Conservation (phyloP, 2,888 invertebrate genomes). For the Drosophila neotestacea region DNA sequence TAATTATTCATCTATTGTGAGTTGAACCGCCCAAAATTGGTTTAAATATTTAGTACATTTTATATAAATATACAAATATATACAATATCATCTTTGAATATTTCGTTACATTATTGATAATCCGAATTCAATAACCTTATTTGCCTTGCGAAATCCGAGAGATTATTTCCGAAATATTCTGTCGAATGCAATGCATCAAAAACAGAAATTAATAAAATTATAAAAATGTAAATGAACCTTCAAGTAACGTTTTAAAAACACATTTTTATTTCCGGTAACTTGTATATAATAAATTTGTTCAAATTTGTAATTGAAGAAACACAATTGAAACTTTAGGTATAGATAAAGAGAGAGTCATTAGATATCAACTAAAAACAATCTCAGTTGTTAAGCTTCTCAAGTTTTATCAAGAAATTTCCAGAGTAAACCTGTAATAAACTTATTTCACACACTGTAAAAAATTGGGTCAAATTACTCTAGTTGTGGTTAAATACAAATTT, state of each 20-base stretch:
- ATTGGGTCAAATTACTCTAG: background rate
- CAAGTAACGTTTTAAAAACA: background rate
- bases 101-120: slow-evolving; percentile 19
- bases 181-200: slow-evolving; percentile 13
- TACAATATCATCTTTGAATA: background rate
- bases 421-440: background rate
- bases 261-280: background rate
- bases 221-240: background rate
- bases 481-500: background rate
- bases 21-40: no score
- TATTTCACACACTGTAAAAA: slow-evolving; percentile 5
- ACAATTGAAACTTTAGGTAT: background rate
- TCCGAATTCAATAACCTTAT: slow-evolving; percentile 15
- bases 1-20: no score
- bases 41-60: no score
- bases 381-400: background rate
- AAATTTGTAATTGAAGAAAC: background rate
- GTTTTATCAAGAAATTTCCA: background rate
- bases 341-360: no score
- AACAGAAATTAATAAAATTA: slow-evolving; percentile 4
- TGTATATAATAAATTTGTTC: background rate
- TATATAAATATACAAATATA: background rate
- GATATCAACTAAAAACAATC: background rate
- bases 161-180: background rate
- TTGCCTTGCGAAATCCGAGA: slow-evolving; percentile 4